Conservation (phyloP, 2,797 vertebrate species). For the Nyctalus aviator region DNA sequence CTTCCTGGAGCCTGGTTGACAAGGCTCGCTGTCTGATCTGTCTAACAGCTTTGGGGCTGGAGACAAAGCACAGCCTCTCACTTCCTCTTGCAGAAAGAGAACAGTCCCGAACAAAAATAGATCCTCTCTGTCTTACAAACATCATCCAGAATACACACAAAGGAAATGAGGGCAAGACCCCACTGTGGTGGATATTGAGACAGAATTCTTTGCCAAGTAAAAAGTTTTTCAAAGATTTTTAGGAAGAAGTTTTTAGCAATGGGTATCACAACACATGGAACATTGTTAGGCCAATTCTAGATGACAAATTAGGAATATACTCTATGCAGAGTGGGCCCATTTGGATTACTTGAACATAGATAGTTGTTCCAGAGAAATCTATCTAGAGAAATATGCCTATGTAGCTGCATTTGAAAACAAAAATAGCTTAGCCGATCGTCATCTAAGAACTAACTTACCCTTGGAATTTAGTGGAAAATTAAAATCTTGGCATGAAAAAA, state of each 20-base stretch:
- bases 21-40: conserved; percentile 66
- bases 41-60: conserved; percentile 53
- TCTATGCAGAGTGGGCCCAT: background rate
- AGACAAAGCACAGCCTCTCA: conserved; percentile 60
- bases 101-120: conserved; percentile 76
- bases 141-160: conserved; percentile 66
- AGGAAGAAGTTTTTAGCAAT: background rate
- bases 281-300: background rate
- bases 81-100: conserved; percentile 75
- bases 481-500: background rate
- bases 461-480: conserved; percentile 17
- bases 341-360: background rate
- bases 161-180: conserved; percentile 71
- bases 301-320: background rate
- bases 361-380: background rate
- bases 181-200: background rate
- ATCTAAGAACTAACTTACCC: background rate
- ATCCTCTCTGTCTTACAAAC: conserved; percentile 26
- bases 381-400: background rate
- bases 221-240: conserved; percentile 5
- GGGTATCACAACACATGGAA: background rate
- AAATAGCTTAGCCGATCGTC: background rate
- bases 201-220: conserved; percentile 46
- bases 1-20: conserved; percentile 73
- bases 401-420: conserved; percentile 1